phyloP scores from a whole-genome alignment of 1,140 invertebrate genomes.

The Drosophila azteca region DNA sequence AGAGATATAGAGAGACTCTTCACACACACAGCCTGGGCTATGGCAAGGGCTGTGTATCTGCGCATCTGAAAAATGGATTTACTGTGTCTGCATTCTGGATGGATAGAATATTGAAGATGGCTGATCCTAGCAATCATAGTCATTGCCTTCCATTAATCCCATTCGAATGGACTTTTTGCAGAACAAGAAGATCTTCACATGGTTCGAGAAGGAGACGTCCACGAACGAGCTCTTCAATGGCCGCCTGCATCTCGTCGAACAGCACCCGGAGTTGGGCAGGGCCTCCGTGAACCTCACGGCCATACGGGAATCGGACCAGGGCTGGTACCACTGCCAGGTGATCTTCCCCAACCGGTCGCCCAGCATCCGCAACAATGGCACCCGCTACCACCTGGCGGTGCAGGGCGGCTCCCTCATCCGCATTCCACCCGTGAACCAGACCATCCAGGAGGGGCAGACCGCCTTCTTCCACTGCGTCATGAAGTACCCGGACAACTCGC shows the following conservation, averaged over 20 bases:
- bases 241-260: conserved; percentile 87
- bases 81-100: not conserved
- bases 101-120: too few relatives aligned
- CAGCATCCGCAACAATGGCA: conserved; percentile 92
- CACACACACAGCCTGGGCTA: too few relatives aligned
- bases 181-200: conserved; percentile 90
- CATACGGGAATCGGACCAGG: conserved; percentile 93
- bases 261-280: conserved; percentile 86
- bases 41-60: not conserved
- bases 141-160: too few relatives aligned
- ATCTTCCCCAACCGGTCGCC: conserved; percentile 94
- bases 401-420: conserved; percentile 86
- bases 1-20: not conserved
- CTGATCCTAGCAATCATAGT: too few relatives aligned
- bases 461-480: conserved; percentile 92
- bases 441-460: conserved; percentile 92
- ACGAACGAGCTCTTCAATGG: conserved; percentile 90
- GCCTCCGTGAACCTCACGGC: conserved; percentile 95
- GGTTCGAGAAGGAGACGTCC: conserved; percentile 90
- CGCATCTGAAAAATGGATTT: not conserved
- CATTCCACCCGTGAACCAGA: conserved; percentile 93
- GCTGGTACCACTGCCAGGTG: conserved; percentile 95
- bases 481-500: conserved; percentile 86
- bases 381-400: conserved; percentile 93
- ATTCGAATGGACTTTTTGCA: conserved; percentile 69